Conservation (phyloP, 1,140 invertebrate species). For the Drosophila sproati region DNA sequence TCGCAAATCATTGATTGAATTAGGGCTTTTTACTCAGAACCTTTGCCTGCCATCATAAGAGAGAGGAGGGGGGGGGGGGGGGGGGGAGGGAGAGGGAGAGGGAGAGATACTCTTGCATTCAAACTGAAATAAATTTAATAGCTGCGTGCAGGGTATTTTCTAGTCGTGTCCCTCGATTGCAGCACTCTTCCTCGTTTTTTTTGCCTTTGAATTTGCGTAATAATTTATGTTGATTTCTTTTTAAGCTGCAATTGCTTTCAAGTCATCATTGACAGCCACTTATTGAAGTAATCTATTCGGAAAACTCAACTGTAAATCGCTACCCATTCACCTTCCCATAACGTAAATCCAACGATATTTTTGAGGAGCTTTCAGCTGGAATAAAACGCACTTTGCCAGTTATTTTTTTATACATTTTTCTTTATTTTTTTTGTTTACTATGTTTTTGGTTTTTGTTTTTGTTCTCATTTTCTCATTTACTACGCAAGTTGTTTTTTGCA, state of each 20-base stretch:
- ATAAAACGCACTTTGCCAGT: conserved; percentile 62
- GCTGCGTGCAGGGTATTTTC: no score
- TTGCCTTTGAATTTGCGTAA: background rate
- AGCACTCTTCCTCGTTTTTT: no score
- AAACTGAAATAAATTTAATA: no score
- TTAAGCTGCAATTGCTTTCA: conserved; percentile 39
- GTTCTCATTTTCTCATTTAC: conserved; percentile 74
- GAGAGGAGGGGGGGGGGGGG: no score
- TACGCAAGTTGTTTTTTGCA: conserved; percentile 76
- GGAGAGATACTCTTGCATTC: no score
- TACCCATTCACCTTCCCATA: conserved; percentile 21
- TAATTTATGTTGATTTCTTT: conserved; percentile 45
- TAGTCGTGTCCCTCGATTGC: no score
- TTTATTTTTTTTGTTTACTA: conserved; percentile 79
- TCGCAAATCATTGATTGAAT: no score
- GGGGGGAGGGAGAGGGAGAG: no score
- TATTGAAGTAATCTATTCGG: conserved; percentile 53
- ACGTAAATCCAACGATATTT: background rate
- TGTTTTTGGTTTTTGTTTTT: conserved; percentile 55
- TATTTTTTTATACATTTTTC: conserved; percentile 60
- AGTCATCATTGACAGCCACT: conserved; percentile 47
- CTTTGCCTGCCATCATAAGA: no score
- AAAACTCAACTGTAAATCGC: conserved; percentile 42
- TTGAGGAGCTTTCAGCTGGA: conserved; percentile 24
- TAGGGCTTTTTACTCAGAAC: no score